Conservation (phyloP, 2,888 invertebrate species). For the Melanotus villosus region DNA sequence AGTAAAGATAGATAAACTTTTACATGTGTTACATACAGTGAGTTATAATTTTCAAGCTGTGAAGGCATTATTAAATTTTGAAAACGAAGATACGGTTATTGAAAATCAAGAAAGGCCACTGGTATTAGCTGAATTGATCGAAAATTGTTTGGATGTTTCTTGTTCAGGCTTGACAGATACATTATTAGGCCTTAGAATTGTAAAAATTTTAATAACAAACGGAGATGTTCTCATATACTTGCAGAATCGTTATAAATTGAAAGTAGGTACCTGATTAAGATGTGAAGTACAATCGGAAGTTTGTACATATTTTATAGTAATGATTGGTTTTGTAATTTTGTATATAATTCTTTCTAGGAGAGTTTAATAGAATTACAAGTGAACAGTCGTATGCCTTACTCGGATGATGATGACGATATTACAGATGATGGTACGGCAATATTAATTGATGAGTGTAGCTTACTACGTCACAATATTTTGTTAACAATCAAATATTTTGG, state of each 20-base stretch:
- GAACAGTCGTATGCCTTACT: constrained; percentile 21
- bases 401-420: constrained; percentile 21
- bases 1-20: constrained; percentile 18
- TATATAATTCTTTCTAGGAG: constrained; percentile 35
- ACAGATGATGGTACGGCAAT: constrained; percentile 11
- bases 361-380: constrained; percentile 40
- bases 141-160: constrained; percentile 44
- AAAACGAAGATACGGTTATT: constrained; percentile 38
- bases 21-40: constrained; percentile 38
- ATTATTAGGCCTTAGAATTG: constrained; percentile 48
- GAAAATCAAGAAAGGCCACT: constrained; percentile 36
- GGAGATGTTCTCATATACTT: constrained; percentile 51
- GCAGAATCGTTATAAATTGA: constrained; percentile 48
- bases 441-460: constrained; percentile 50
- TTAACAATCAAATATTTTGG: constrained; percentile 45
- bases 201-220: constrained; percentile 52
- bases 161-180: constrained; percentile 38
- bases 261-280: constrained; percentile 40
- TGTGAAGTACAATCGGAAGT: too few species aligned
- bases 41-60: constrained; percentile 35
- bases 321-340: background rate
- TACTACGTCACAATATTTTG: constrained; percentile 47
- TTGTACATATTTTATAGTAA: too few species aligned
- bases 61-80: constrained; percentile 37
- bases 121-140: constrained; percentile 49